Conservation (phyloP, 2,797 vertebrate genomes). For the Crocodylus rhombifer region DNA sequence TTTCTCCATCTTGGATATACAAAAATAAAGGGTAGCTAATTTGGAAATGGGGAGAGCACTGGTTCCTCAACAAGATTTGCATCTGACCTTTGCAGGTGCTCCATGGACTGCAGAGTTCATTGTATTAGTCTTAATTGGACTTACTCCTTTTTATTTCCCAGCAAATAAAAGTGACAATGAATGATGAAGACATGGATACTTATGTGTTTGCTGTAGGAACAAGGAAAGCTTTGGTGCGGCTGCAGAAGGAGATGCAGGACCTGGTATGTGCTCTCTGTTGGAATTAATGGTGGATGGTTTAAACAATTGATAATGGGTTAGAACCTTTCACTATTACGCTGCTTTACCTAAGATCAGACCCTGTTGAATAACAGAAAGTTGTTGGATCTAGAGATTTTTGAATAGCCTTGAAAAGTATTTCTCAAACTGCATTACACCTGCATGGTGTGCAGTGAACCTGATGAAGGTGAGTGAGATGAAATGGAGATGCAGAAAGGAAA, state of each 20-base stretch:
- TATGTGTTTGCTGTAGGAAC: conserved; percentile 98
- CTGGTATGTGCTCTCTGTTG: conserved; percentile 84
- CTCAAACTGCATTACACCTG: too few relatives aligned
- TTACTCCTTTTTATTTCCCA: conserved; percentile 63
- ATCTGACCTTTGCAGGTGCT: background rate
- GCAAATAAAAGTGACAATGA: conserved; percentile 99
- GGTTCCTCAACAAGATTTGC: background rate
- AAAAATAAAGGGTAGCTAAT: background rate
- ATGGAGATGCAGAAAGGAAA: too few relatives aligned
- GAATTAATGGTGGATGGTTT: background rate
- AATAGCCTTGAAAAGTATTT: too few relatives aligned
- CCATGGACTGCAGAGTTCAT: background rate
- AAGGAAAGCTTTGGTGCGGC: conserved; percentile 92
- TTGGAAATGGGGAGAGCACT: background rate
- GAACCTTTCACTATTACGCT: background rate
- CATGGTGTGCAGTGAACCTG: too few relatives aligned
- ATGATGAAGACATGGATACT: conserved; percentile 98
- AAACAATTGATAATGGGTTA: background rate
- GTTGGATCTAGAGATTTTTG: background rate
- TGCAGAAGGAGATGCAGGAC: conserved; percentile 99
- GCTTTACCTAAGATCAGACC: background rate
- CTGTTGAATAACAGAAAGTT: background rate
- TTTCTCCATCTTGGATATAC: background rate
- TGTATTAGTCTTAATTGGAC: background rate
- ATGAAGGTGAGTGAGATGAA: too few relatives aligned